Evolutionary conservation across 2,888 invertebrate species (phyloP).

Genomic region (Creontiades dilutus): DNA sequence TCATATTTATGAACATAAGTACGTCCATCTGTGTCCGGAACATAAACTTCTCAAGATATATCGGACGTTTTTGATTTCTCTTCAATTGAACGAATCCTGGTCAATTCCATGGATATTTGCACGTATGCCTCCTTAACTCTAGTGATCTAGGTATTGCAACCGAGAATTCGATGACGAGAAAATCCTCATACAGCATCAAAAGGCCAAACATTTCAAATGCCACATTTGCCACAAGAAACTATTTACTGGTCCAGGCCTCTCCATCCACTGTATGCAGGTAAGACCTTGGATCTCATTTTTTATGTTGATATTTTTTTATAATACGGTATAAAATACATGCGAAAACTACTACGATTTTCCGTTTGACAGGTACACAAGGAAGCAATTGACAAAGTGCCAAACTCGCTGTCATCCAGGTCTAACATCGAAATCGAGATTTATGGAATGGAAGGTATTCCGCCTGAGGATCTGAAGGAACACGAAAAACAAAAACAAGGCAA

Average conservation of each 20-base stretch:
- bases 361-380: constrained; percentile 95
- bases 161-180: constrained; percentile 99
- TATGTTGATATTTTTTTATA: too few species aligned
- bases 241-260: constrained; percentile 98
- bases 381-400: constrained; percentile 99
- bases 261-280: constrained; percentile 99
- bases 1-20: too few species aligned
- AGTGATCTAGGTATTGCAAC: constrained; percentile 94
- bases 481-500: constrained; percentile 86
- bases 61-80: too few species aligned
- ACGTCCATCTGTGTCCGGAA: too few species aligned
- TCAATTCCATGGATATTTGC: background rate
- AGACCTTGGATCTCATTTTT: constrained; percentile 72
- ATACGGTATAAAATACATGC: too few species aligned
- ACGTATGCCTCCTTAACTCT: constrained; percentile 67
- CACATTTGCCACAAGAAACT: constrained; percentile 99
- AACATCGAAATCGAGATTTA: constrained; percentile 99
- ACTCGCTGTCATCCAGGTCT: constrained; percentile 97
- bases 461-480: constrained; percentile 95
- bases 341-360: too few species aligned
- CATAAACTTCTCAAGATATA: too few species aligned
- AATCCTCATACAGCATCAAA: constrained; percentile 99
- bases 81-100: too few species aligned
- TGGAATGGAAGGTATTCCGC: constrained; percentile 99
- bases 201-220: constrained; percentile 99